Percentiles rank a stretch among this genome's conserved stretches.
Evolutionary conservation across 2,113 vertebrate genomes (phyloP).

Genomic region (Gymnogyps californianus): DNA sequence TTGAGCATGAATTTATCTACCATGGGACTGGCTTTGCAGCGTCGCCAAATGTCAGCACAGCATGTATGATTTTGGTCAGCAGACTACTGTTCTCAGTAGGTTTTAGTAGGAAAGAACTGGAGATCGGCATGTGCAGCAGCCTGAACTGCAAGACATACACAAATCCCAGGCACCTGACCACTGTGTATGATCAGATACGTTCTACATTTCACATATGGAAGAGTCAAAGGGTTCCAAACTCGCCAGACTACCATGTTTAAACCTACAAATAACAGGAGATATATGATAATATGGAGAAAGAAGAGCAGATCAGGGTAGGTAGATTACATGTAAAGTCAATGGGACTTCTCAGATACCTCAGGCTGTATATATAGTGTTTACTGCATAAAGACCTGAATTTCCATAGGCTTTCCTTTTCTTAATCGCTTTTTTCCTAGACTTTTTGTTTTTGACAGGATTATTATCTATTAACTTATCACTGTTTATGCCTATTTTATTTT

Average conservation of each 20-base stretch:
- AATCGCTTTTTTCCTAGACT: not conserved
- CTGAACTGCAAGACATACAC: not conserved
- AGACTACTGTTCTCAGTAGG: not conserved
- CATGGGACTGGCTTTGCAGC: not conserved
- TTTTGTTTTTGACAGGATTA: not conserved
- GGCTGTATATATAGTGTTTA: not conserved
- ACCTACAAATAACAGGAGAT: not conserved
- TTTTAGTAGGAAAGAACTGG: not conserved
- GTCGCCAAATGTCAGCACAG: not conserved
- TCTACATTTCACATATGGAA: not conserved
- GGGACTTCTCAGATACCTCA: not conserved
- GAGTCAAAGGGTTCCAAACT: not conserved
- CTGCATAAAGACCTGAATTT: not conserved
- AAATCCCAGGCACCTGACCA: not conserved
- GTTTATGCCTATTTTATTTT: not conserved
- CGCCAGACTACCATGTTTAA: not conserved
- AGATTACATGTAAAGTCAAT: not conserved
- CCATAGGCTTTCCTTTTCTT: not conserved
- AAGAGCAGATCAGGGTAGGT: not conserved
- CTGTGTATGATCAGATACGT: not conserved
- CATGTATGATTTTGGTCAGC: not conserved
- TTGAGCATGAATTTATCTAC: not conserved
- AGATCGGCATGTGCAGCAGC: not conserved
- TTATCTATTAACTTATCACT: not conserved
- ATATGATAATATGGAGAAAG: not conserved